Evolutionary conservation across 2,113 vertebrate genomes (phyloP).

Genomic region (Myotis lucifugus): DNA sequence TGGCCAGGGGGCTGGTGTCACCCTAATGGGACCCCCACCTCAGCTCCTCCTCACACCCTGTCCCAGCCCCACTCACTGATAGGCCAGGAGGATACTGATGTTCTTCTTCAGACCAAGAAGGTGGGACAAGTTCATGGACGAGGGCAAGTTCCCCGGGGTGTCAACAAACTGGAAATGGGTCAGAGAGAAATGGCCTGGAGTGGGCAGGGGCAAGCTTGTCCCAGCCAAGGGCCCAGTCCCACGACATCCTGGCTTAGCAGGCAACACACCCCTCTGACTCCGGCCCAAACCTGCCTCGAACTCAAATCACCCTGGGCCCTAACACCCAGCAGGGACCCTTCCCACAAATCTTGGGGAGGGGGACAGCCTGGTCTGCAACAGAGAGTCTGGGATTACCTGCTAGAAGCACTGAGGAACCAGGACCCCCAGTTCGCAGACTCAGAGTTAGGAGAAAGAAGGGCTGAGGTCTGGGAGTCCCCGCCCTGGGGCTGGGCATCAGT

Average conservation of each 20-base stretch:
- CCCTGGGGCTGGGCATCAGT: too few species aligned
- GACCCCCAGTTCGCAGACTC: not conserved
- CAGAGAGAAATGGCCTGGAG: not conserved
- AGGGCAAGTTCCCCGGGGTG: constrained; percentile 82
- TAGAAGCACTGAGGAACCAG: not conserved
- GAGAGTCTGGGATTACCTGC: not conserved
- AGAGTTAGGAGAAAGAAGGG: not conserved
- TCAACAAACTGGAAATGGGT: constrained; percentile 84
- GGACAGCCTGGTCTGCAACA: not conserved
- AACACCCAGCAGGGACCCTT: not conserved
- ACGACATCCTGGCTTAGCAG: not conserved
- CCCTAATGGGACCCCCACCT: not conserved
- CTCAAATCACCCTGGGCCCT: not conserved
- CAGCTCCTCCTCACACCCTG: not conserved
- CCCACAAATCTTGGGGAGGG: not conserved
- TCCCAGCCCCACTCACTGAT: constrained; percentile 80
- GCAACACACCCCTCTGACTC: not conserved
- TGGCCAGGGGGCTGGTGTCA: not conserved
- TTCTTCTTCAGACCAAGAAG: constrained; percentile 82
- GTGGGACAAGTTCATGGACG: constrained; percentile 79
- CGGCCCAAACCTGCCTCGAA: not conserved
- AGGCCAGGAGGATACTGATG: constrained; percentile 79
- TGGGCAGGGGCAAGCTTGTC: not conserved
- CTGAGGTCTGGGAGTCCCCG: not conserved
- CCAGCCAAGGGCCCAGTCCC: not conserved